A percentile compares a stretch with the other conserved stretches of the same genome.
Evolutionary conservation across 2,888 invertebrate genomes (phyloP).

Genomic region (Calameuta filiformis): DNA sequence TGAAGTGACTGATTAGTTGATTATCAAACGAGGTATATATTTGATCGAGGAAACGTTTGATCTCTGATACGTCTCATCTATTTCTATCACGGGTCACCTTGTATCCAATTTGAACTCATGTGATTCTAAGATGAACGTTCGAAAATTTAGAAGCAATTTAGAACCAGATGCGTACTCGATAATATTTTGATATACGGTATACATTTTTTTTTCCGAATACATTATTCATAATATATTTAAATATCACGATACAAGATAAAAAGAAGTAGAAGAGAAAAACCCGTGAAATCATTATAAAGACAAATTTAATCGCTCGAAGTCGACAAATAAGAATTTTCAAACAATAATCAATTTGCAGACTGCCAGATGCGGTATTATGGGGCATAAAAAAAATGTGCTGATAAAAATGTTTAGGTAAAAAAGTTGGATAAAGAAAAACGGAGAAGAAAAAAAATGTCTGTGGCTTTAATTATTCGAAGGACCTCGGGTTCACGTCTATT

Average conservation of each 20-base stretch:
- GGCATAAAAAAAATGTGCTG: too few species aligned
- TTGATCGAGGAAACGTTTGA: not conserved
- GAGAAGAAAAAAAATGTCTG: too few species aligned
- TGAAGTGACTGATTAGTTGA: not conserved
- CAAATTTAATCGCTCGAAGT: constrained; percentile 16
- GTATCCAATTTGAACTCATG: not conserved
- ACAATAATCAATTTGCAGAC: constrained; percentile 8
- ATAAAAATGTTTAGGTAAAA: too few species aligned
- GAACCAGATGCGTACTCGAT: too few species aligned
- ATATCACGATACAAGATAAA: constrained; percentile 2
- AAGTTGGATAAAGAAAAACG: too few species aligned
- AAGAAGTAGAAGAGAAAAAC: constrained; percentile 11
- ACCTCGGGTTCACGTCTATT: too few species aligned
- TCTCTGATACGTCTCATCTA: not conserved
- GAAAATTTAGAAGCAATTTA: not conserved
- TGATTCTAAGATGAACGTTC: not conserved
- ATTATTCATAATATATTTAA: too few species aligned
- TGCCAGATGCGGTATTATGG: not conserved
- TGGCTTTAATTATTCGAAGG: too few species aligned
- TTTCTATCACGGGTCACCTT: not conserved
- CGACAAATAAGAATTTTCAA: constrained; percentile 3
- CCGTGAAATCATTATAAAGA: constrained; percentile 4
- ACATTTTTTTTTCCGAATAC: too few species aligned
- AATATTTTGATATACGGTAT: too few species aligned
- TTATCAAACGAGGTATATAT: not conserved